Evolutionary conservation across 2,888 invertebrate species (phyloP), one percentile per base, ranked within the genome.

Genomic region (Ophonus ardosiacus): DNA sequence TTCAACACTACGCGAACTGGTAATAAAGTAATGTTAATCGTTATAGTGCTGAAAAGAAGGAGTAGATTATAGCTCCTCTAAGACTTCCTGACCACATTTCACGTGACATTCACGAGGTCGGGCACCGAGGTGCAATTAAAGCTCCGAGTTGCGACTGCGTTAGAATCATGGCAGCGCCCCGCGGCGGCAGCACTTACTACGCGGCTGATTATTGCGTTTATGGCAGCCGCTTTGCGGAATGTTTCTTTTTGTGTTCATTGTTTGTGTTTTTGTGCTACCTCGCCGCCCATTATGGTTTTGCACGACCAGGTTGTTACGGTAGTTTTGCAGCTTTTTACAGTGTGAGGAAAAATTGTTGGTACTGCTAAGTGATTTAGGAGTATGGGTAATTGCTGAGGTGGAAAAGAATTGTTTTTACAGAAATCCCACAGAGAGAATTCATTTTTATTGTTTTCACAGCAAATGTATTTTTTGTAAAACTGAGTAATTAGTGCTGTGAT

Each of bases 121-220:
- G 31, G 21, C 68, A 13, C 68, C 38, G 15, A 68, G 38, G 68
- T 38, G 68, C 68, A 68, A 68, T 68, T 68, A 68, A 68, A 68
- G 31, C 65, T 0, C 24, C 31, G 65, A 24, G 24, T 65, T 31
- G 65, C 38, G 65, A 43, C 43, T 57, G 21, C 21, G 21, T 21
- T 63, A 21, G 21, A 63, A 63, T 63, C 63, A 63, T 63, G 17
- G 8, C 63, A n/a, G 68, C 15, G 38, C 68, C 31, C 5, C 38
- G 68, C 38, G 68, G 40, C n/a, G 71, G 40, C 40, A 13, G 43
- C 71, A 74, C 71, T 74, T 74, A 74, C 71, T 18, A 43, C 40
- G 71, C 43, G 71, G 65, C 18, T 82, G 82, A 82, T 71, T 82
- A 82, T 82, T 82, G 71, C 71, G 82, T 71, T 68, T 57, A 68